Evolutionary conservation across 2,113 vertebrate genomes (phyloP).

Genomic region (Hemicordylus capensis): DNA sequence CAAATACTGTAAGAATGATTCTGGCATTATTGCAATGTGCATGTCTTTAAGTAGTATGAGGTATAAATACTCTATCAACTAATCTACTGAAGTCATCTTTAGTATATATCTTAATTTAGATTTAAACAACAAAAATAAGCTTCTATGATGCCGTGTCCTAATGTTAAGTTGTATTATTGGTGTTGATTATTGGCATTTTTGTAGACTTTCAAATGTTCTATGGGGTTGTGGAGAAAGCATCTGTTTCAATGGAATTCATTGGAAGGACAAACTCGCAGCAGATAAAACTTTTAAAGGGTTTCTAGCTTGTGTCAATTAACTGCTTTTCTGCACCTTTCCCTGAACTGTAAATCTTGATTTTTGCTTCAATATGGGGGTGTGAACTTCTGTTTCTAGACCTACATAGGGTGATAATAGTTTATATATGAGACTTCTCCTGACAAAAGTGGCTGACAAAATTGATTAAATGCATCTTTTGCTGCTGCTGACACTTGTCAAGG

Average conservation of each 20-base stretch:
- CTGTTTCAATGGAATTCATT: neutral
- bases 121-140: too few relatives aligned
- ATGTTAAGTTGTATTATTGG: too few relatives aligned
- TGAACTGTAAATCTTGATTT: constrained; percentile 52
- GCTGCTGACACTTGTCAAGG: constrained; percentile 52
- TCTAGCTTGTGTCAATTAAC: neutral
- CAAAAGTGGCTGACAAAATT: constrained; percentile 60
- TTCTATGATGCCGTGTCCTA: too few relatives aligned
- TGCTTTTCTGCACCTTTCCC: constrained; percentile 36
- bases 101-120: too few relatives aligned
- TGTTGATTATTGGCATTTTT: too few relatives aligned
- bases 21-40: too few relatives aligned
- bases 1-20: too few relatives aligned
- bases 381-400: constrained; percentile 56
- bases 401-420: constrained; percentile 43
- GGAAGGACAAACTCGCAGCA: accelerated
- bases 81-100: too few relatives aligned
- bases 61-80: too few relatives aligned
- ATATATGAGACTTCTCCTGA: constrained; percentile 39
- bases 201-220: too few relatives aligned
- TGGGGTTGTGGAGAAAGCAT: neutral
- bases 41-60: too few relatives aligned
- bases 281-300: neutral
- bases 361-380: constrained; percentile 23
- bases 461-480: constrained; percentile 58